Percentiles rank a stretch among this genome's conserved stretches.
Conservation (phyloP, 2,113 vertebrate genomes). For the Pagrus major region DNA sequence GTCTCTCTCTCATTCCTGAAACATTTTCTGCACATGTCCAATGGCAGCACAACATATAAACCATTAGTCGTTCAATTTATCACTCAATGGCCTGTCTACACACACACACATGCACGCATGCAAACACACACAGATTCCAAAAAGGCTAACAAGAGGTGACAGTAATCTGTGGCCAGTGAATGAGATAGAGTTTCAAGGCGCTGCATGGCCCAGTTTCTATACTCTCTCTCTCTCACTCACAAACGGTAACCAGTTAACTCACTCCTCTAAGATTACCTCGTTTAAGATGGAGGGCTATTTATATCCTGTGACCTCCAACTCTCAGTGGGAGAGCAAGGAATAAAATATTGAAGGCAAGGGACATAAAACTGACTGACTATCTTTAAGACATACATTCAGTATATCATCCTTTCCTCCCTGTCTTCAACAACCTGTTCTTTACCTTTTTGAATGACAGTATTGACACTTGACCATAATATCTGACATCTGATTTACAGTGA, state of each 20-base stretch:
- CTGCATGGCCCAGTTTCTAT: slow-evolving; percentile 54
- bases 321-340: slow-evolving; percentile 1
- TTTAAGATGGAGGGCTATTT: slow-evolving; percentile 43
- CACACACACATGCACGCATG: too few relatives aligned
- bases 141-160: slow-evolving; percentile 50
- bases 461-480: neutral
- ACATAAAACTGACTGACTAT: neutral
- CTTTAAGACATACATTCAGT: neutral
- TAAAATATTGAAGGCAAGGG: neutral
- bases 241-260: slow-evolving; percentile 32
- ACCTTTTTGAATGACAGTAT: neutral
- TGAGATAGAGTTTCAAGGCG: slow-evolving; percentile 59
- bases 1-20: neutral
- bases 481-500: slow-evolving; percentile 11
- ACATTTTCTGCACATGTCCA: neutral
- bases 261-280: slow-evolving; percentile 41
- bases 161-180: slow-evolving; percentile 61
- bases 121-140: neutral
- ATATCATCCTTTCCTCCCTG: neutral
- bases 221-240: neutral
- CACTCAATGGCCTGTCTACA: neutral
- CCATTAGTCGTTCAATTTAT: neutral
- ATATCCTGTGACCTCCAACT: slow-evolving; percentile 44
- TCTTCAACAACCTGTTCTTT: neutral
- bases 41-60: neutral